Evolutionary conservation across 2,888 invertebrate species (phyloP).

Genomic region (Clistopyga incitator): DNA sequence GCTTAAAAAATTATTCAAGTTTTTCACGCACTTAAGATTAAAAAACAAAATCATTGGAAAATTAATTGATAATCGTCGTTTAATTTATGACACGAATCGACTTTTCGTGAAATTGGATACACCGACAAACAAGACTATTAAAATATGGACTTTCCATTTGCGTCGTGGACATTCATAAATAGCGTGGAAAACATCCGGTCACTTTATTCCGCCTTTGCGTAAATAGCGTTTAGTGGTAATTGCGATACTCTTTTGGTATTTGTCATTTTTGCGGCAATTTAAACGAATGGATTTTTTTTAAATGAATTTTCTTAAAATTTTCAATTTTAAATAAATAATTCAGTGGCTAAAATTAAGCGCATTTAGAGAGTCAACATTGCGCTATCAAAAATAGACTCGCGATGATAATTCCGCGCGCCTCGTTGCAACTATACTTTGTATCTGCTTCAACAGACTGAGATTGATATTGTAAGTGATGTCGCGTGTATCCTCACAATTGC

Average conservation of each 20-base stretch:
- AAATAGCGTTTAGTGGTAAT: neutral
- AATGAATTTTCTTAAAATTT: no score
- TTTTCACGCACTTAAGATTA: no score
- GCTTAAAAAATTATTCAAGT: no score
- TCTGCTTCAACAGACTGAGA: conserved; percentile 3
- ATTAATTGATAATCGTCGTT: no score
- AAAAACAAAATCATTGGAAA: no score
- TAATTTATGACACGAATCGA: neutral
- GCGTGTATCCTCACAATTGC: conserved; percentile 29
- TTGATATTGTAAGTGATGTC: conserved; percentile 29
- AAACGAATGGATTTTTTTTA: no score
- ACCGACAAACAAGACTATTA: conserved; percentile 9
- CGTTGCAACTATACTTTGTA: neutral
- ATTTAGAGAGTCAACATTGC: neutral
- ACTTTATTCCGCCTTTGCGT: neutral
- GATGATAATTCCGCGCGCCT: neutral
- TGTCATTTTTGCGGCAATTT: neutral
- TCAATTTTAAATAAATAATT: no score
- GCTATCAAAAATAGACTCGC: neutral
- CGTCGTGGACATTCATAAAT: conserved; percentile 1
- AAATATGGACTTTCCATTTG: conserved; percentile 50
- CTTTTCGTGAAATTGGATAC: conserved; percentile 34
- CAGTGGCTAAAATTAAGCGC: neutral
- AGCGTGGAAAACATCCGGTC: neutral
- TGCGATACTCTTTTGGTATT: neutral